Evolutionary conservation across 1,140 invertebrate species (phyloP), one percentile per base, ranked within the genome.

Genomic region (Trypoxylus dichotomus): DNA sequence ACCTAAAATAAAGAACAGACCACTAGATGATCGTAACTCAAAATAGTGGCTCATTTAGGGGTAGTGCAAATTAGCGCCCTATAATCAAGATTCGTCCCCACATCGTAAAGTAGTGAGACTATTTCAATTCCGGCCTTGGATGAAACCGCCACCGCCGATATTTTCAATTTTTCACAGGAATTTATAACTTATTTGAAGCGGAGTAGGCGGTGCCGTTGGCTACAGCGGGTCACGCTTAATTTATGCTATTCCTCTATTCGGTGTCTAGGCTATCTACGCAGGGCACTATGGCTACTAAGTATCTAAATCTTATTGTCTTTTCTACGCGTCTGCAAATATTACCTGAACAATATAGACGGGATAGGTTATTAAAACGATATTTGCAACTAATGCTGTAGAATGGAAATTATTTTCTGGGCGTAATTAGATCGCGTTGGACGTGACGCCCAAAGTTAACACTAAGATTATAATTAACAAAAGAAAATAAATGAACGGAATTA

Each of bases 141-240:
- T 24, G 8, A 63, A 63, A 63, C 58, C 58, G 58, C 58, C 58
- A 63, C 58, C 78, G 78, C 79, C 79, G 76, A 76, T 75, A 58
- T 79, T 81, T 80, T 80, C 80, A 81, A 82, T 82, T 82, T 82
- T 82, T 80, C 82, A 81, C 78, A 68, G 76, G 79, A 81, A 82
- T 82, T 82, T 82, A 82, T 82, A 82, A 82, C 82, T 82, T 82
- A 82, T 81, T 82, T 78, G 80, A 77, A 37, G 78, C 11, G 80
- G 76, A 80, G 82, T 63, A 63, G 58, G 82, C 80, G 82, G 82
- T 80, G 79, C 81, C 79, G 19, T 24, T 27, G 81, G 81, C 80
- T 60, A 82, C 72, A 63, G 73, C 75, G 76, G 75, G 80, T 79
- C 80, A 82, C 80, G 79, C 78, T 81, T 80, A 78, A 82, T 82